Evolutionary conservation across 2,113 vertebrate genomes (phyloP), one percentile per base, ranked within the genome.

Genomic region (Zootoca vivipara): DNA sequence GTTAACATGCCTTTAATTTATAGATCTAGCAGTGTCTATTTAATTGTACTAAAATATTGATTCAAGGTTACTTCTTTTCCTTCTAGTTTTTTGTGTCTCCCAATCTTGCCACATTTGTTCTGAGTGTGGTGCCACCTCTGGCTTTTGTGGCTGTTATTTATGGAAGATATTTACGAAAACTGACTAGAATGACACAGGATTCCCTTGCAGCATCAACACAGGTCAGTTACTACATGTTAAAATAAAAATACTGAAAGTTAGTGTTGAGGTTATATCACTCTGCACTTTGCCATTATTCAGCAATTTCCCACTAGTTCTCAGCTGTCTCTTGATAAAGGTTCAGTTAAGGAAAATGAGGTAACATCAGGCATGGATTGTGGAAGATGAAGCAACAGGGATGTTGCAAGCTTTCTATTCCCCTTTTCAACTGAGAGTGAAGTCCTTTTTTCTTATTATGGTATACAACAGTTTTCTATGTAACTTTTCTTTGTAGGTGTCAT

Each of bases 41-140:
- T 64, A 88, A 84, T 74, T 38, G 33, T 81, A 89, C 13, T 22
- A 42, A 81, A 87, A 91, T 0, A 0, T 15, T 91, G 28, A 88
- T 10, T 33, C 58, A 88, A 67, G 3, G 5, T 77, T 92, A 58
- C 85, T 58, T 93, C 85, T 77, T 90, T 95, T 88, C 85, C 90
- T 94, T 93, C 88, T 89, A 99, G 98, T 98, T 99, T 93, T 99
- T 98, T 86, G 96, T 99, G 56, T 99, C 98, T 69, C 98, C 99
- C 28, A 97, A 95, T 93, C 96, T 99, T 82, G 98, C 99, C 10
- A 92, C 96, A 18, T 99, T 99, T 94, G 98, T 99, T 83, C 87
- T 99, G 92, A 96, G 99, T 12, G 95, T 99, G 78, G 98, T 99
- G 56, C 99, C 99, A 73, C 98, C 99, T 1, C 46, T 99, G 92